Evolutionary conservation across 2,888 invertebrate species (phyloP), one percentile per base, ranked within the genome.

Genomic region (Hirtodrosophila alboralis): DNA sequence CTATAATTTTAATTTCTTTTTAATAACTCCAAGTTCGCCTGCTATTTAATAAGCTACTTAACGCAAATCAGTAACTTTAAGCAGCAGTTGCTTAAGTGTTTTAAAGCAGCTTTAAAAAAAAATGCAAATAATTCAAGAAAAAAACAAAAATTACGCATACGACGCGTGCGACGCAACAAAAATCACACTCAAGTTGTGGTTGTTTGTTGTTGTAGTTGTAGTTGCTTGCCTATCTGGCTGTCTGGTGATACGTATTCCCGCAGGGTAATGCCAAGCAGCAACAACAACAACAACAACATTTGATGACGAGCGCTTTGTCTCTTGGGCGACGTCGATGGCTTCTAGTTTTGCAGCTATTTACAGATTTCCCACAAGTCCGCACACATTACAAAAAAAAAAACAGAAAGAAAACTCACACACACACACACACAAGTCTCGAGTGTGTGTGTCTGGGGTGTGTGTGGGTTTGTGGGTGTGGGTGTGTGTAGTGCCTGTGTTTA

Each of bases 301-400:
- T 70, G 70, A 70, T 70, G 70, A 70, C 72, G 68, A 70, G 72
- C 49, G 57, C 72, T 70, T 70, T 70, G 70, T 70, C 70, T 70
- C 72, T 62, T 51, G 70, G 70, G 72, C 70, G 58, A 71, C 60
- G 77, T 68, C 65, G 71, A 65, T 72, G 67, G 57, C 65, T 74
- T 77, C 61, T 74, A 75, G 65, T 77, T 84, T 78, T 79, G 75
- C 72, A 84, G 84, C 84, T 80, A 84, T 80, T 80, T 80, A 80
- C 84, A 80, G 79, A 80, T 80, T 80, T 80, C 84, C 79, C 79
- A 80, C 79, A 80, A 80, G 79, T 84, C 57, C 81, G 54, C 58
- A 80, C 63, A 71, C 84, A 65, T 65, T 70, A 67, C 51, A 56
- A 56, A 61, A n/a, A n/a, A n/a, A n/a, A n/a, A n/a, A n/a, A n/a